phyloP scores from a whole-genome alignment of 1,140 invertebrate species.

The Meloidogyne floridensis region DNA sequence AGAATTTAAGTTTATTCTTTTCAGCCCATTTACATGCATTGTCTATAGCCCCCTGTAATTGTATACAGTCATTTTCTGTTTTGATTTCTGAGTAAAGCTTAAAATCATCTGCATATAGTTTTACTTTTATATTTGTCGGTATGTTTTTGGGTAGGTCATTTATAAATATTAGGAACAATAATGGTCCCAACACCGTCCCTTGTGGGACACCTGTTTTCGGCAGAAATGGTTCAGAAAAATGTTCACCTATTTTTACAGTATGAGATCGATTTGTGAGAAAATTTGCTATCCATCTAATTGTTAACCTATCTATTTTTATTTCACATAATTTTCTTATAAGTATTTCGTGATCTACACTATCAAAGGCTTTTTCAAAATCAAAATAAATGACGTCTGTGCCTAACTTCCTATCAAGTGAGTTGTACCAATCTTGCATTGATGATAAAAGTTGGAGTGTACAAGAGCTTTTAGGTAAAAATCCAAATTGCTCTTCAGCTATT shows the following conservation, averaged over 20 bases:
- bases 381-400: neutral
- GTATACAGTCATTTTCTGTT: neutral
- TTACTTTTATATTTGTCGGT: neutral
- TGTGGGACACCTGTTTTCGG: slow-evolving; percentile 11
- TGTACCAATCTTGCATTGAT: neutral
- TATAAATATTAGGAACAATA: slow-evolving; percentile 20
- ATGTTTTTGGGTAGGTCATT: slow-evolving; percentile 15
- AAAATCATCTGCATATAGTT: slow-evolving; percentile 19
- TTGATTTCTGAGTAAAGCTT: slow-evolving; percentile 1
- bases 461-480: slow-evolving; percentile 17
- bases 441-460: no score
- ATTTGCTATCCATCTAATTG: neutral
- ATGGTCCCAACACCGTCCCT: slow-evolving; percentile 20
- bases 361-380: slow-evolving; percentile 20
- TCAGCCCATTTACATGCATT: neutral
- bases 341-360: neutral
- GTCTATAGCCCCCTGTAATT: neutral
- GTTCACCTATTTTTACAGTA: neutral
- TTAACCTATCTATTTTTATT: neutral
- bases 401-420: neutral
- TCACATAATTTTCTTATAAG: neutral
- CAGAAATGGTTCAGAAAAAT: neutral
- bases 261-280: no score
- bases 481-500: slow-evolving; percentile 7
- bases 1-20: slow-evolving; percentile 2